phyloP scores from a whole-genome alignment of 2,797 vertebrate genomes.

The Scolopax bukidnonensis region DNA sequence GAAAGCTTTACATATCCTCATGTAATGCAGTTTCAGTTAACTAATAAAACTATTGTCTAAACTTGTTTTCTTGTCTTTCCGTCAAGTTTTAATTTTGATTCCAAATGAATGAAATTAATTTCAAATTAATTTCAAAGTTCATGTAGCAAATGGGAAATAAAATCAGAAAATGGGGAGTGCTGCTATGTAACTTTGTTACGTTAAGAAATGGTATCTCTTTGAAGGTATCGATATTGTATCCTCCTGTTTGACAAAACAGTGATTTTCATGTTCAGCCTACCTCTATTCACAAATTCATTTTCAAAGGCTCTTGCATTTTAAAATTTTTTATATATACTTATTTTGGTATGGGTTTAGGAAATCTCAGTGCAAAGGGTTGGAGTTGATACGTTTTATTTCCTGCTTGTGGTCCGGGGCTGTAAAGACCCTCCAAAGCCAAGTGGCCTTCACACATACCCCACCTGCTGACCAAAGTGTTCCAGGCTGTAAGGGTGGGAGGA shows the following conservation, averaged over 20 bases:
- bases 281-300: not conserved
- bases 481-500: not conserved
- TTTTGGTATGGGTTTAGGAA: not conserved
- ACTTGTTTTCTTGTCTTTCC: not conserved
- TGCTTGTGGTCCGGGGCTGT: not conserved
- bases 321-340: no score
- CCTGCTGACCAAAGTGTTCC: accelerated
- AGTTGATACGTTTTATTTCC: not conserved
- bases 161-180: not conserved
- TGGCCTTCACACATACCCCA: not conserved
- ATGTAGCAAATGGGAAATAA: not conserved
- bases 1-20: not conserved
- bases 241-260: not conserved
- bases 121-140: not conserved
- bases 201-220: no score
- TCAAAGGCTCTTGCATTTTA: not conserved
- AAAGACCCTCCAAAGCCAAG: not conserved
- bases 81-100: not conserved
- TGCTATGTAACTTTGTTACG: accelerated
- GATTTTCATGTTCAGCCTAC: not conserved
- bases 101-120: not conserved
- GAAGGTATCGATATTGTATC: accelerated
- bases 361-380: not conserved
- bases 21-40: not conserved
- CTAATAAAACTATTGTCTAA: not conserved